Percentiles rank a stretch among this genome's conserved stretches.
phyloP scores from a whole-genome alignment of 2,888 invertebrate species.

The Lycocerus yunnanus region DNA sequence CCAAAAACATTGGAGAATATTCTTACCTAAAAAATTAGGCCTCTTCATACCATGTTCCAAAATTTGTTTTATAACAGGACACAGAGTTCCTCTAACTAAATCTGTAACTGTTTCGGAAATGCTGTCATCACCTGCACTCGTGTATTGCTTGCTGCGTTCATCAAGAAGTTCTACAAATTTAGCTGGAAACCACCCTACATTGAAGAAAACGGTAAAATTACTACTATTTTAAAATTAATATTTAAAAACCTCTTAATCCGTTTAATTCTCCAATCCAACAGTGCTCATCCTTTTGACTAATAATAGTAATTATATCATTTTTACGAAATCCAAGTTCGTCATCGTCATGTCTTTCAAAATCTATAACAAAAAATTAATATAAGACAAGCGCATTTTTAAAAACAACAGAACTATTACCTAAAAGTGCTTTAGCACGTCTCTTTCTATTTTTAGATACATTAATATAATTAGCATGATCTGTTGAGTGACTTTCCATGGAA shows the following conservation, averaged over 20 bases:
- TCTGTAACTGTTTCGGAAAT: conserved; percentile 97
- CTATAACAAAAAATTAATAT: conserved; percentile 53
- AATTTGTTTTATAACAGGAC: conserved; percentile 91
- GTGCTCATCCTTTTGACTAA: conserved; percentile 97
- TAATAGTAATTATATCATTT: conserved; percentile 97
- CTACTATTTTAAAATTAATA: neutral
- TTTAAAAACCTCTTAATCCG: conserved; percentile 75
- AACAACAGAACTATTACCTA: conserved; percentile 57
- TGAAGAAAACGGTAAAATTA: conserved; percentile 10
- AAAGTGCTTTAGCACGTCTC: conserved; percentile 90
- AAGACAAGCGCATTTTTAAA: neutral
- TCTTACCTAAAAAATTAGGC: conserved; percentile 83
- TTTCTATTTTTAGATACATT: conserved; percentile 87
- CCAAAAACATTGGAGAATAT: no score
- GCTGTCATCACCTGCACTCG: conserved; percentile 94
- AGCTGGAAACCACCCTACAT: conserved; percentile 92
- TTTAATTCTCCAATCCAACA: conserved; percentile 98
- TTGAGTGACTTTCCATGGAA: conserved; percentile 91
- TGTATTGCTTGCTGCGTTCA: conserved; percentile 90
- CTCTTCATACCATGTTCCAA: conserved; percentile 93
- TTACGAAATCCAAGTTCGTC: conserved; percentile 98
- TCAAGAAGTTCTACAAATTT: conserved; percentile 95
- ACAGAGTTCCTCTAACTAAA: conserved; percentile 90
- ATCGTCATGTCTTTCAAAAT: conserved; percentile 97
- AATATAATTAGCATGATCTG: conserved; percentile 94